Base-by-base conservation (phyloP, 53 echinoderm and acorn worm species). In the Echinarachnius parma region DNA sequence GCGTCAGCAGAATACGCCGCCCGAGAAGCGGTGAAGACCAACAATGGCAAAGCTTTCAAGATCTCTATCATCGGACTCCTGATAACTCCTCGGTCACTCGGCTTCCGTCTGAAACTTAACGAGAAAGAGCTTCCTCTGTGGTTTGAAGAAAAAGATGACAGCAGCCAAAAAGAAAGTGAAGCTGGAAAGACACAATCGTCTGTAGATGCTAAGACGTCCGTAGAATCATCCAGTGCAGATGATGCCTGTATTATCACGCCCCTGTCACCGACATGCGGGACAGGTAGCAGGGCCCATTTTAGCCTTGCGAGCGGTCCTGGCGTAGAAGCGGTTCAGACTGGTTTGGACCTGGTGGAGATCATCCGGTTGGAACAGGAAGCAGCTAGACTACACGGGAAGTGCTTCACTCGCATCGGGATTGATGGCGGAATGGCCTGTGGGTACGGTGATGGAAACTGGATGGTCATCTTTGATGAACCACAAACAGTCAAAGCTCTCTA, bases 271-370 rank as follows among this genome's bases (percentile, higher is more conserved):
- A 95, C 95, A 5, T 84, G 81, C 20, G 95, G 95, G 21, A 64
- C 28, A 5, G 95, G 91, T 1, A 95, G 95, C 62, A 66, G 80
- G 24, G 87, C 95, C 10, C 95, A 95, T 46, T 75, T 91, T 11
- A 91, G 81, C 33, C 30, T 95, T 5, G 83, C 62, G 14, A 49
- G 60, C 4, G 84, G 76, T 14, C 60, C 64, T 31, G 82, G 75
- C 16, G 47, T 78, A 1, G 29, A 78, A 18, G 79, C 95, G 2
- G 78, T 81, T 1, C 87, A 95, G 79, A 95, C 95, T 0, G 95
- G 95, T 29, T 19, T 63, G 4, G 95, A 95, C 61, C 62, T 95
- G 66, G 63, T 67, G 9, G 46, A 60, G 27, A 78, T 95, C 62
- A 77, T 95, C 36, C 59, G 70, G 44, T 32, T 53, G 52, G 95